These are phyloP conservation scores for Amazona finschi DNA, from an alignment of 2,797 vertebrate species.

Conservation along the genomic window DNA sequence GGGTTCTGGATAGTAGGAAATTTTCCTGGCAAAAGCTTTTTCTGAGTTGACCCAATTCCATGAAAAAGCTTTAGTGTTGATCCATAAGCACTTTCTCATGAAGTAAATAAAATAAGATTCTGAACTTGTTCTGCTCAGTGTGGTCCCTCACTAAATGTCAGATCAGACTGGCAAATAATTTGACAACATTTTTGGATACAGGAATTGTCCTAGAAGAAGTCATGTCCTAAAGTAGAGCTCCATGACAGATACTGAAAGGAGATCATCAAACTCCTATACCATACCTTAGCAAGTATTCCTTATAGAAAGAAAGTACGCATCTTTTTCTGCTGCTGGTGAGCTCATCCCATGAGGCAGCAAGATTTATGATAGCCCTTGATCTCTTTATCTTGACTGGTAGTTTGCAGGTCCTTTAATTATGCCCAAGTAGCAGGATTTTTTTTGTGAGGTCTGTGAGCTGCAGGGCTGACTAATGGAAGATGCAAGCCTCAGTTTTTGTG, in stretches of 20 bases:
- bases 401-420: conserved; percentile 55
- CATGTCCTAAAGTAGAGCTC: background rate
- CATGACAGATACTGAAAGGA: background rate
- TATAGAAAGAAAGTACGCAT: background rate
- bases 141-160: background rate
- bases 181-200: background rate
- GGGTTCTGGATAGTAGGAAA: background rate
- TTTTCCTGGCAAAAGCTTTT: background rate
- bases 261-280: background rate
- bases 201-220: background rate
- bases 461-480: background rate
- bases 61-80: background rate
- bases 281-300: background rate
- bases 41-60: background rate
- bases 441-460: background rate
- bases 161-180: background rate
- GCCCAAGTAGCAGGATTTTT: background rate
- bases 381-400: conserved; percentile 41
- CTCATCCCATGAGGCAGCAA: background rate
- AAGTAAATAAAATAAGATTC: conserved; percentile 24
- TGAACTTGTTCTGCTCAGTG: background rate
- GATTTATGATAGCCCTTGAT: conserved; percentile 37
- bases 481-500: background rate
- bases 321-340: background rate
- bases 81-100: background rate